These are phyloP conservation scores for Philaethria dido DNA, from an alignment of 2,888 invertebrate genomes.

Conservation along the genomic window DNA sequence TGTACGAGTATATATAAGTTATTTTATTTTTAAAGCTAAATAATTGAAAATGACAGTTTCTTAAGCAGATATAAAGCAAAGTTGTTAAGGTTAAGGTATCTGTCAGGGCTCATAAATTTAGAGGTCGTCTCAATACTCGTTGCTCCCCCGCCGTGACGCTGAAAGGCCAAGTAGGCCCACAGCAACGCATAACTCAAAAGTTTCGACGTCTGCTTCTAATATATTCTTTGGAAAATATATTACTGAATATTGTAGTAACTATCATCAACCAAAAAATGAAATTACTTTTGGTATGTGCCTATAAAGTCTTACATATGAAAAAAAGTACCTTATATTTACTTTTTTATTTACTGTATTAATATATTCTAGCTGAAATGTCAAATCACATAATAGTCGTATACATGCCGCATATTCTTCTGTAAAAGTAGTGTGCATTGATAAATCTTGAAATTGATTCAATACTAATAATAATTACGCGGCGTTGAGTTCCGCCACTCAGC, in stretches of 20 bases:
- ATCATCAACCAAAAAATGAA: background rate
- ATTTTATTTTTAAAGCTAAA: background rate
- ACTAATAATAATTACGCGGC: too few species aligned
- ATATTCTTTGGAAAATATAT: conserved; percentile 12
- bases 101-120: conserved; percentile 36
- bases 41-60: background rate
- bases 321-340: too few species aligned
- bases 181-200: conserved; percentile 36
- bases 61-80: conserved; percentile 24
- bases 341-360: too few species aligned
- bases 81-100: conserved; percentile 32
- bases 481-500: too few species aligned
- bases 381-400: too few species aligned
- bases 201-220: conserved; percentile 27
- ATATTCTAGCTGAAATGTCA: too few species aligned
- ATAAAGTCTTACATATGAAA: too few species aligned
- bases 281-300: background rate
- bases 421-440: too few species aligned
- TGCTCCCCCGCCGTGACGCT: conserved; percentile 33
- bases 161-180: conserved; percentile 33
- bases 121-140: conserved; percentile 22
- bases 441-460: too few species aligned
- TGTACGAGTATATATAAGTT: too few species aligned
- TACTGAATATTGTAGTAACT: background rate
- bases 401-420: too few species aligned